A percentile compares a stretch with the other conserved stretches of the same genome.
Conservation (phyloP, 2,888 invertebrate species). For the Eulithis testata region DNA sequence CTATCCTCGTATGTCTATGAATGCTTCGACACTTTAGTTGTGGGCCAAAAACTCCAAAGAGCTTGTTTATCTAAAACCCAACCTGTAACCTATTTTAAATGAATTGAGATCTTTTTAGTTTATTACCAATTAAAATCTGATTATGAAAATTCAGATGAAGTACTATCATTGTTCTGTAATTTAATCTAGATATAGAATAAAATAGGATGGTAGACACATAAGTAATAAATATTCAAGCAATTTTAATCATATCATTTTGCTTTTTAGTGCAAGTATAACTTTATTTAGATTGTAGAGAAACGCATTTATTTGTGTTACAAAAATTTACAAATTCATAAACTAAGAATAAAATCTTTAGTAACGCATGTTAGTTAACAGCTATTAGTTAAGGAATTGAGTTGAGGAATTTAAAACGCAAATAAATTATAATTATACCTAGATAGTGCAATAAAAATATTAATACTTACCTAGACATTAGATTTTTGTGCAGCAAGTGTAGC, state of each 20-base stretch:
- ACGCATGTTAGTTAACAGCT: not conserved
- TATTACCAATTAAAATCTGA: not conserved
- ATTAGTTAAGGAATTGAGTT: constrained; percentile 21
- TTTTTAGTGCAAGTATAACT: constrained; percentile 31
- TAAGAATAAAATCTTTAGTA: not conserved
- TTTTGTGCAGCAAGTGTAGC: too few relatives aligned
- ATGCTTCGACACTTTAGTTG: constrained; percentile 7
- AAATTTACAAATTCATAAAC: constrained; percentile 10
- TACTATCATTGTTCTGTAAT: constrained; percentile 6
- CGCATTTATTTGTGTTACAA: constrained; percentile 40
- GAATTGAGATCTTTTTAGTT: not conserved
- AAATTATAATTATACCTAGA: too few relatives aligned
- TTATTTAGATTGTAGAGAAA: constrained; percentile 30
- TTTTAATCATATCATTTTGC: constrained; percentile 42
- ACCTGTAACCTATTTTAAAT: not conserved
- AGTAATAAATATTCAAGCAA: constrained; percentile 33
- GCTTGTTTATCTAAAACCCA: constrained; percentile 21
- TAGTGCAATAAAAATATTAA: too few relatives aligned
- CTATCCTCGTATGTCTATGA: constrained; percentile 36
- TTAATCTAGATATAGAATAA: constrained; percentile 23
- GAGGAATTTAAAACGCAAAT: constrained; percentile 11
- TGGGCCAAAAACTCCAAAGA: constrained; percentile 11
- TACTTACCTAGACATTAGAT: too few relatives aligned
- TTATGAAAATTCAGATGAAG: not conserved
- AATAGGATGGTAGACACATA: constrained; percentile 3